Conservation (phyloP, 1,140 invertebrate genomes). For the Dendrolimus kikuchii region DNA sequence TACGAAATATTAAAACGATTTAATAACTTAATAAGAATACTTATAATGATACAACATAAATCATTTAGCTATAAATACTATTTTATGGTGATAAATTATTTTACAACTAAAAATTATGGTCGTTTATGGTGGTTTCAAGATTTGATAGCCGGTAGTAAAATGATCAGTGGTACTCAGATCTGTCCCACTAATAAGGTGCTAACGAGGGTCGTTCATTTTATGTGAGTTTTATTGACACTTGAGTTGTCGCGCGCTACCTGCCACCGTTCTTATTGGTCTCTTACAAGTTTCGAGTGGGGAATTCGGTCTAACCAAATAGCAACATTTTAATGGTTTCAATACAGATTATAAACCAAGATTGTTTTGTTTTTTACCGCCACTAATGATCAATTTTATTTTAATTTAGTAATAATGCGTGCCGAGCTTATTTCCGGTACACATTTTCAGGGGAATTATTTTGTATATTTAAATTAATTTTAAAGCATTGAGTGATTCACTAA, state of each 20-base stretch:
- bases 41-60: not conserved
- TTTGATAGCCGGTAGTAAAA: constrained; percentile 36
- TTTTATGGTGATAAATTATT: not conserved
- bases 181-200: constrained; percentile 58
- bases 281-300: constrained; percentile 24
- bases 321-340: constrained; percentile 27
- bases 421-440: not conserved
- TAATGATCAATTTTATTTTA: constrained; percentile 8
- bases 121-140: constrained; percentile 12
- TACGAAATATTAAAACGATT: too few species aligned
- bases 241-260: constrained; percentile 35
- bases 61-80: not conserved
- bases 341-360: constrained; percentile 1
- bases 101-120: constrained; percentile 8
- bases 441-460: constrained; percentile 1
- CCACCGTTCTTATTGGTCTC: constrained; percentile 46
- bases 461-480: not conserved
- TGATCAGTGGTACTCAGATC: constrained; percentile 48
- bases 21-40: too few species aligned
- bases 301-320: constrained; percentile 13
- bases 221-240: constrained; percentile 59
- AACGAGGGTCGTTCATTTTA: constrained; percentile 59
- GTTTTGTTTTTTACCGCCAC: constrained; percentile 1
- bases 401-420: constrained; percentile 1
- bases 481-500: constrained; percentile 70